Base-by-base conservation (phyloP, 2,888 invertebrate species). In the Disparrhopalites patrizii region DNA sequence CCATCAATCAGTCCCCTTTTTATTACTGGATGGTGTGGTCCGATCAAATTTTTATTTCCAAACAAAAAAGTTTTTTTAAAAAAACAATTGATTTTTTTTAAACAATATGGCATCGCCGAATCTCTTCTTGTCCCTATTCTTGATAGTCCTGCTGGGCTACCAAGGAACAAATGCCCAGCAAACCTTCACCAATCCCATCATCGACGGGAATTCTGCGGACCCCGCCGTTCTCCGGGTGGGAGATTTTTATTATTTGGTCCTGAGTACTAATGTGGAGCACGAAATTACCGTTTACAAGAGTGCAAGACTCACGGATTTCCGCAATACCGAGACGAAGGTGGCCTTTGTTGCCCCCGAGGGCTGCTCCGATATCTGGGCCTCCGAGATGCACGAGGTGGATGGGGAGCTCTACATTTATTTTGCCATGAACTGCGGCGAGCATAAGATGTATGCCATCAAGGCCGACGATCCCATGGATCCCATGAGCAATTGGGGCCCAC, bases 391-490 rank as follows among this genome's bases (percentile, higher is more conserved):
- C 40, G 63, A 50, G 25, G 43, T 64, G 7, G 38, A 33, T n/a
- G 64, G 64, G 2, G 31, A 57, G 25, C 27, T 64, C 1, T 56
- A 47, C 47, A 57, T 57, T 57, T 64, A 64, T n/a, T 64, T 64
- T 52, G 64, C 66, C 7, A 62, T 65, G 65, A n/a, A 51, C 25
- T 68, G 57, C 65, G 64, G 63, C 2, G 70, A 73, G 64, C 73
- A 73, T 51, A 51, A 70, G 28, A 72, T 73, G 70, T 73, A 73
- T 38, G 73, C 70, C 10, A 71, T 68, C 25, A 56, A 67, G 15
- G 68, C 70, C 10, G 25, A 66, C 2, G 67, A 73, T 51, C 67
- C 72, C n/a, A 65, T 57, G 15, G 67, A 72, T 20, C 67, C 72
- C 0, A 52, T 71, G 66, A 70, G 72, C 47, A 65, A n/a, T n/a